phyloP scores from a whole-genome alignment of 2,797 vertebrate genomes.

The Adelosebastes latens region DNA sequence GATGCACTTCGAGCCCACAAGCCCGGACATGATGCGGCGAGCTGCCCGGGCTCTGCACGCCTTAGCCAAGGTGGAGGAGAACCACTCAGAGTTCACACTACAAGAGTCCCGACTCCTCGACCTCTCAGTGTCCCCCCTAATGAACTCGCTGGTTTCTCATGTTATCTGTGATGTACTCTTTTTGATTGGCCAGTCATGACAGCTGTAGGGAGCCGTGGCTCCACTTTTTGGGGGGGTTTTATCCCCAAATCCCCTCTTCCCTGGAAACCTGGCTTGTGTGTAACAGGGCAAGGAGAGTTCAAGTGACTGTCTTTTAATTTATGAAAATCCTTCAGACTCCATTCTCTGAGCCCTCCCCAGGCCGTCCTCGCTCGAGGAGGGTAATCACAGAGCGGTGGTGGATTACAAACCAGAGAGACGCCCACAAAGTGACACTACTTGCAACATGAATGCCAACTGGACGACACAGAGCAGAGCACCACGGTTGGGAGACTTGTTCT shows the following conservation, averaged over 20 bases:
- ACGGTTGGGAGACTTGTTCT: conserved; percentile 90
- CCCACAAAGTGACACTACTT: conserved; percentile 79
- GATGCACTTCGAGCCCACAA: conserved; percentile 97
- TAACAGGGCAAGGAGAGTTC: conserved; percentile 93
- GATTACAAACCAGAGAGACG: conserved; percentile 81
- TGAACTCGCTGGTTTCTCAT: conserved; percentile 99
- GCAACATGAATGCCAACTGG: conserved; percentile 80
- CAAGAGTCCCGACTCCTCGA: conserved; percentile 98
- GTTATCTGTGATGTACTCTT: conserved; percentile 99
- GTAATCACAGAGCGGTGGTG: conserved; percentile 81
- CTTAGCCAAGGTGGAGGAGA: conserved; percentile 98
- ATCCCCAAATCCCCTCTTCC: conserved; percentile 57
- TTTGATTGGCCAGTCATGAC: conserved; percentile 99
- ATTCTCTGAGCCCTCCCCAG: conserved; percentile 87
- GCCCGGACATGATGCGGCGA: conserved; percentile 99
- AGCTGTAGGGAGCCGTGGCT: conserved; percentile 94
- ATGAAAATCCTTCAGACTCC: conserved; percentile 99
- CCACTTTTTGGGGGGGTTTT: conserved; percentile 79
- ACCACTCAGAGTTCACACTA: conserved; percentile 99
- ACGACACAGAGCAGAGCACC: conserved; percentile 83
- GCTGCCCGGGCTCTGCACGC: conserved; percentile 96
- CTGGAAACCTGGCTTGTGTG: conserved; percentile 85
- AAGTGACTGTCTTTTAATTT: conserved; percentile 97
- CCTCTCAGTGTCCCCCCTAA: conserved; percentile 98
- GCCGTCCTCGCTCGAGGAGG: conserved; percentile 88